A percentile compares a stretch with the other conserved stretches of the same genome.
phyloP scores from a whole-genome alignment of 2,797 vertebrate species.

The Sardinella longiceps region DNA sequence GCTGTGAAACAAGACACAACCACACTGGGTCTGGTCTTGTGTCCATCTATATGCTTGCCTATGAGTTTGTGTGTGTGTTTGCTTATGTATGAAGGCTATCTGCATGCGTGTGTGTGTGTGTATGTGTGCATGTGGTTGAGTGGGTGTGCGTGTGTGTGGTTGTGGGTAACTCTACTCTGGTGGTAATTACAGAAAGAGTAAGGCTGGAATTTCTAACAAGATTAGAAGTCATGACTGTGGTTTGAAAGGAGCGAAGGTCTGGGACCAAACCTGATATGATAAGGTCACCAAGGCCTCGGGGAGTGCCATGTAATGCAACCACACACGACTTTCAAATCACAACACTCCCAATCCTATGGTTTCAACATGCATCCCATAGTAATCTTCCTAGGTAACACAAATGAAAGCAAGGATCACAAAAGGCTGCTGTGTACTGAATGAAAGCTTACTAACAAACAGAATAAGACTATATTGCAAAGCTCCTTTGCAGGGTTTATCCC shows the following conservation, averaged over 20 bases:
- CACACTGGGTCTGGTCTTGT: slow-evolving; percentile 36
- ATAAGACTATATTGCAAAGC: not conserved
- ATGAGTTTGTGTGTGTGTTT: not conserved
- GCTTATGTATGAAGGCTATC: no score
- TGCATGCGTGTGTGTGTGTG: slow-evolving; percentile 34
- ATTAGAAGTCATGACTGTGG: slow-evolving; percentile 2
- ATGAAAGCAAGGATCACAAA: not conserved
- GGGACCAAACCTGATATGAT: slow-evolving; percentile 20
- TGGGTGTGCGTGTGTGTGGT: not conserved
- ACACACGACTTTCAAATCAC: slow-evolving; percentile 11
- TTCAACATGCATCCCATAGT: not conserved
- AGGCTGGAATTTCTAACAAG: slow-evolving; percentile 53
- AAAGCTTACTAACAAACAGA: not conserved
- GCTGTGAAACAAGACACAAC: slow-evolving; percentile 47
- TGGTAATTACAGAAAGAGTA: slow-evolving; percentile 54
- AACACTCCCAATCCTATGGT: not conserved
- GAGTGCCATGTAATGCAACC: slow-evolving; percentile 8
- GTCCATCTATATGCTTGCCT: not conserved
- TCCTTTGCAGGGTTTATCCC: not conserved
- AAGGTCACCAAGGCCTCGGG: not conserved
- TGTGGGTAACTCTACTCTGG: slow-evolving; percentile 57
- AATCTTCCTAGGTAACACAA: not conserved
- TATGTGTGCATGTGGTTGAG: slow-evolving; percentile 29
- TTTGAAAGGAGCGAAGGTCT: not conserved
- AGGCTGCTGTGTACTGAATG: not conserved